phyloP scores from a whole-genome alignment of 2,888 invertebrate genomes.

The Agrochola lota region DNA sequence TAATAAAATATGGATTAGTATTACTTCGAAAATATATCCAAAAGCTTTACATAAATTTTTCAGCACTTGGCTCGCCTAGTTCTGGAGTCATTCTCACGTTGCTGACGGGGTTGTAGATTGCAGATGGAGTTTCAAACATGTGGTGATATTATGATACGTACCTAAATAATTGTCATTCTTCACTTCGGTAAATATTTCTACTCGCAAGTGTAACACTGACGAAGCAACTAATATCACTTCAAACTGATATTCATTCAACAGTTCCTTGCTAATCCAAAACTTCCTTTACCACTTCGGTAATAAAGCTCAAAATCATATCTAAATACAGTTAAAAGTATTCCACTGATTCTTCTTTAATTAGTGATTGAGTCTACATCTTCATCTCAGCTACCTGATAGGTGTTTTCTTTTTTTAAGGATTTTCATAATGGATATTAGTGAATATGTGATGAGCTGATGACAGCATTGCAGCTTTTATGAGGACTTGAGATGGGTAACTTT shows the following conservation, averaged over 20 bases:
- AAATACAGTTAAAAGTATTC: not conserved
- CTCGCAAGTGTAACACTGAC: slow-evolving; percentile 61
- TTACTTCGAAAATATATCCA: not conserved
- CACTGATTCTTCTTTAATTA: slow-evolving; percentile 71
- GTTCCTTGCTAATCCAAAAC: slow-evolving; percentile 3
- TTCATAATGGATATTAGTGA: slow-evolving; percentile 68
- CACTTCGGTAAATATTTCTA: slow-evolving; percentile 22
- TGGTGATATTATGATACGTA: not conserved
- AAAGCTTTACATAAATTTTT: not conserved
- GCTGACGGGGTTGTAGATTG: no score
- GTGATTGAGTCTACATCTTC: slow-evolving; percentile 75
- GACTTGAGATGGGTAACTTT: slow-evolving; percentile 7
- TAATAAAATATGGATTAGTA: not conserved
- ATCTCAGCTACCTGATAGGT: slow-evolving; percentile 76
- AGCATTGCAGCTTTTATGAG: slow-evolving; percentile 28
- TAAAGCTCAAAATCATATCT: slow-evolving; percentile 33
- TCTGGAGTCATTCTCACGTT: no score
- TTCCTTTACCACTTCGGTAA: fast-evolving
- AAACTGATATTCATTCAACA: slow-evolving; percentile 38
- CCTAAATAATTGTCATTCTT: not conserved
- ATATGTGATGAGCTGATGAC: slow-evolving; percentile 61
- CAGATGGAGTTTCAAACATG: no score
- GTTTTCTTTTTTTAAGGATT: slow-evolving; percentile 65
- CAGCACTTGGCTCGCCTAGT: no score
- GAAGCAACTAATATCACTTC: slow-evolving; percentile 61